Evolutionary conservation across 2,888 invertebrate genomes (phyloP), one percentile per base, ranked within the genome.

Genomic region (Caenorhabditis doughertyi): DNA sequence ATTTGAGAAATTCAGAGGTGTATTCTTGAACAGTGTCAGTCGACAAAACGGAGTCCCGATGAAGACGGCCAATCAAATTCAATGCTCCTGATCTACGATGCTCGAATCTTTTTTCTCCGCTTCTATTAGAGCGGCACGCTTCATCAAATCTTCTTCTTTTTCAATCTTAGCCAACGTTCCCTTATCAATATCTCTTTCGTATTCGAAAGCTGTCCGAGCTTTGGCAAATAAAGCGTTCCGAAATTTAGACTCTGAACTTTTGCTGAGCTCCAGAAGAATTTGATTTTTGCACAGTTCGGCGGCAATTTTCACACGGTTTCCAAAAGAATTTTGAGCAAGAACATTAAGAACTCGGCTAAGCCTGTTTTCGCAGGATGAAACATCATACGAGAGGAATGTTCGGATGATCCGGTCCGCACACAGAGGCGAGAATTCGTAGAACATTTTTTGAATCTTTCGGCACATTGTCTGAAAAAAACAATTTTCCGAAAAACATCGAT

Each of bases 351-450:
- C n/a, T n/a, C n/a, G n/a, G n/a, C n/a, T n/a, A n/a, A 74, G 79
- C 5, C 11, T 25, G 3, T 74, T 73, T 53, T 84, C 55, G 13
- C 67, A 71, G 4, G n/a, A n/a, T n/a, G 84, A 81, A 16, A 89
- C 87, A 13, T 86, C 71, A 42, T 79, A 82, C 0, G 62, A 65
- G 32, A 87, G 73, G 67, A 89, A 88, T 55, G 89, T 88, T 13
- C 81, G 49, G 9, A 79, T 85, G 25, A 90, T 72, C 2, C 79
- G 85, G 0, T 71, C 80, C 71, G 85, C 84, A 8, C 86, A 87
- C 9, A 85, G 85, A 9, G 90, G 90, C 8, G 90, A 89, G 58
- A 90, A 84, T 77, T 90, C 89, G 86, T 90, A 89, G 72, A 90
- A 84, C 27, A 90, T 55, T n/a, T 88, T 74, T 23, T 89, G 86